Percentiles rank a stretch among this genome's conserved stretches.
phyloP scores from a whole-genome alignment of 2,888 invertebrate genomes.

The Spodoptera picta region DNA sequence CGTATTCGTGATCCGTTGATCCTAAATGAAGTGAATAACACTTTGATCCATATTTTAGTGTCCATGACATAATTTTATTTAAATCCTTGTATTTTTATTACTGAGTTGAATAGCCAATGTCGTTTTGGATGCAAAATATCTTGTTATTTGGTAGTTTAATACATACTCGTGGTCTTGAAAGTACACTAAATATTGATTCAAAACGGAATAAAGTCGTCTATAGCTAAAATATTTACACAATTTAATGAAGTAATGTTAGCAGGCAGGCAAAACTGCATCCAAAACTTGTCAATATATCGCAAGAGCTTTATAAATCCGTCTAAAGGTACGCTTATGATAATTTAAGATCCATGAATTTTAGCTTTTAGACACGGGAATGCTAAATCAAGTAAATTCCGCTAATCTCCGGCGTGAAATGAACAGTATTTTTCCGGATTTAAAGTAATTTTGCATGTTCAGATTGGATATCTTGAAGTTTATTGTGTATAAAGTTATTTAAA shows the following conservation, averaged over 20 bases:
- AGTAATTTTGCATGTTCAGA: conserved; percentile 3
- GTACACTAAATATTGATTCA: too few species aligned
- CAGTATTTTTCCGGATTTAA: conserved; percentile 8
- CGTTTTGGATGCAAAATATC: too few species aligned
- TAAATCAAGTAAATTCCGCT: conserved; percentile 33
- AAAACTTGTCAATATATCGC: conserved; percentile 7
- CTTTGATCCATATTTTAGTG: conserved; percentile 49
- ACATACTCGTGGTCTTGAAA: too few species aligned
- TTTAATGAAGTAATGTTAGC: too few species aligned
- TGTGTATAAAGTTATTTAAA: neutral
- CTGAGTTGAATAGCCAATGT: too few species aligned
- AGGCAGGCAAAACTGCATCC: neutral
- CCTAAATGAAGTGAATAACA: conserved; percentile 75
- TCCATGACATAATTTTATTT: conserved; percentile 42
- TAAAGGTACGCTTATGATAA: conserved; percentile 53
- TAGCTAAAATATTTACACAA: too few species aligned
- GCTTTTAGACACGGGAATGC: conserved; percentile 17
- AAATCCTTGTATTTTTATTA: conserved; percentile 28
- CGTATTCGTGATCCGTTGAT: conserved; percentile 25
- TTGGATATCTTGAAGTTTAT: conserved; percentile 7
- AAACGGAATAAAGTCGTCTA: too few species aligned
- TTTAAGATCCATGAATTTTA: conserved; percentile 59
- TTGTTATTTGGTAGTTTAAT: too few species aligned
- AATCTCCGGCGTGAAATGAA: conserved; percentile 13
- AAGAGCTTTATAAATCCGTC: conserved; percentile 22